Percentiles rank a stretch among this genome's conserved stretches.
These are phyloP conservation scores for Drosophila lacertosa DNA, from an alignment of 1,140 invertebrate species.

Conservation along the genomic window DNA sequence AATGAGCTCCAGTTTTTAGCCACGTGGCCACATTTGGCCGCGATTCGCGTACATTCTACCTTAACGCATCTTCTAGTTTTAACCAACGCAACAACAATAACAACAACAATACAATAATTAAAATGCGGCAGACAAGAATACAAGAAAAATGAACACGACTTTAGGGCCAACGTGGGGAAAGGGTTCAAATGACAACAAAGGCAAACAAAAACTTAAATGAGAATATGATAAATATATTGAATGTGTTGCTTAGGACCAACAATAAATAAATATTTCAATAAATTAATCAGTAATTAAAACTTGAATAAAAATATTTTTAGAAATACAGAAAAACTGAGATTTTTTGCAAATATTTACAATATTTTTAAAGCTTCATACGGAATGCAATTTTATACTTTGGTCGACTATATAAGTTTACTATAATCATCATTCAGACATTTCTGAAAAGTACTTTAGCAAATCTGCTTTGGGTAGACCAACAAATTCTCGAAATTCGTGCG, in stretches of 20 bases:
- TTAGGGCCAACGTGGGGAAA: neutral
- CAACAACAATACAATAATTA: conserved; percentile 68
- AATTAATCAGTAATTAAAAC: no score
- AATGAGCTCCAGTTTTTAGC: conserved; percentile 50
- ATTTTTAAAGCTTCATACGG: no score
- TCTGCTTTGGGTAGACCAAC: no score
- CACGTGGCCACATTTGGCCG: conserved; percentile 56
- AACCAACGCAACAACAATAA: conserved; percentile 38
- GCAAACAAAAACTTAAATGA: conserved; percentile 24
- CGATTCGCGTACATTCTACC: conserved; percentile 56
- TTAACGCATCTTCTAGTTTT: conserved; percentile 75
- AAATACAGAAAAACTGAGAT: no score
- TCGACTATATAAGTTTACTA: no score
- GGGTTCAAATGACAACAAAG: conserved; percentile 52
- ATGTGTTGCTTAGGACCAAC: conserved; percentile 2
- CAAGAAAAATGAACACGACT: conserved; percentile 1
- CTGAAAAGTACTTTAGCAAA: no score
- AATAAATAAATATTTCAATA: neutral
- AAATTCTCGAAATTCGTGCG: conserved; percentile 11
- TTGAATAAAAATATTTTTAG: no score
- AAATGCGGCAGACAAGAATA: conserved; percentile 46
- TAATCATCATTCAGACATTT: no score
- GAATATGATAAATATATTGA: no score
- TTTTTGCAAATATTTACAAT: no score
- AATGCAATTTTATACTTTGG: no score